phyloP scores from a whole-genome alignment of 2,888 invertebrate species.

The Heterodera filipjevi region DNA sequence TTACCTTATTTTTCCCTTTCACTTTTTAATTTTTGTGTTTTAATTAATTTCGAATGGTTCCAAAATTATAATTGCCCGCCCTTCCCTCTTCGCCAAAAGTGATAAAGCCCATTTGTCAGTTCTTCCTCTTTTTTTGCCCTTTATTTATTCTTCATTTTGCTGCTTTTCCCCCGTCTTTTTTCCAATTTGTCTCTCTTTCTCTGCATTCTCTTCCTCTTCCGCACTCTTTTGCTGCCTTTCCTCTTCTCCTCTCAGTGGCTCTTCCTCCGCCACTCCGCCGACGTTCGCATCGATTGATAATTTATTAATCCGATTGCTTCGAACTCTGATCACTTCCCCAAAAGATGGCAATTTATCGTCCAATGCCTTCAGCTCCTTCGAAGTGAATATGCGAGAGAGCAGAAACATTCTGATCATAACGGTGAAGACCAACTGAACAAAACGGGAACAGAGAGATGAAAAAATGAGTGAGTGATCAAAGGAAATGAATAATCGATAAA shows the following conservation, averaged over 20 bases:
- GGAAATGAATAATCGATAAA: no score
- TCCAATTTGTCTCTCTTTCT: not conserved
- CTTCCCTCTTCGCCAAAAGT: no score
- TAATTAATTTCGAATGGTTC: no score
- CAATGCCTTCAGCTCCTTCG: slow-evolving; percentile 44
- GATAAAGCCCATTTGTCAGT: no score
- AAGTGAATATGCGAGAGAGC: slow-evolving; percentile 44
- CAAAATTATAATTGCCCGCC: no score
- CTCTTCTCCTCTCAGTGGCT: not conserved
- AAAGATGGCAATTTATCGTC: slow-evolving; percentile 49
- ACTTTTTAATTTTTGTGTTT: no score
- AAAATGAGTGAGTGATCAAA: no score
- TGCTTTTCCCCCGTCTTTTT: slow-evolving; percentile 2
- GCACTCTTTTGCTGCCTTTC: not conserved
- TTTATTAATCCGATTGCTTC: not conserved
- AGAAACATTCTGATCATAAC: slow-evolving; percentile 43
- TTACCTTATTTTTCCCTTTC: no score
- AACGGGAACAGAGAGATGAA: not conserved
- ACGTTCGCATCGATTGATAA: not conserved
- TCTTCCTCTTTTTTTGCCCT: not conserved
- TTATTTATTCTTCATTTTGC: not conserved
- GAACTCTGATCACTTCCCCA: slow-evolving; percentile 40
- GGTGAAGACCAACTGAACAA: slow-evolving; percentile 43
- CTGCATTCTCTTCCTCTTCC: not conserved
- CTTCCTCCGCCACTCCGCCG: not conserved